These are phyloP conservation scores for Teinopalpus imperialis DNA, from an alignment of 2,888 invertebrate species.

Conservation along the genomic window DNA sequence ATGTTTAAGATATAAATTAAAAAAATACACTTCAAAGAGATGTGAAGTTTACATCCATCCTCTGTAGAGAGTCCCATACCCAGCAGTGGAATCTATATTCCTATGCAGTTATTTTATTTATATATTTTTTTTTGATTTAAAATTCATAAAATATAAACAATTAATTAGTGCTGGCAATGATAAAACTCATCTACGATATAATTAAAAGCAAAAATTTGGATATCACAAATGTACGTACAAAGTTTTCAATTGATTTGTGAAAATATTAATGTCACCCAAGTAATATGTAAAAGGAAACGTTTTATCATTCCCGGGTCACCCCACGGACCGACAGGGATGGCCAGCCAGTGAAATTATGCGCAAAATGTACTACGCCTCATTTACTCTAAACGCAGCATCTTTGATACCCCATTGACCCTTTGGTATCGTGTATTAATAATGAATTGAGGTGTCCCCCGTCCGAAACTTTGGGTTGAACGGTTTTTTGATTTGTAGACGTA, in stretches of 20 bases:
- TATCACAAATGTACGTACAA: no score
- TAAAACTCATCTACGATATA: no score
- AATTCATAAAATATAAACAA: no score
- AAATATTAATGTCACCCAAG: slow-evolving; percentile 10
- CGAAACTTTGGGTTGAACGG: neutral
- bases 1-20: no score
- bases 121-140: no score
- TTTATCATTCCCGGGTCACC: slow-evolving; percentile 48
- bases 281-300: slow-evolving; percentile 12
- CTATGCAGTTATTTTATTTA: no score
- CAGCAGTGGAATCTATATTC: no score
- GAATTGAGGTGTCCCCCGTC: slow-evolving; percentile 44
- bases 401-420: slow-evolving; percentile 64
- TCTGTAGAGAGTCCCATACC: no score
- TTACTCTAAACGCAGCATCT: slow-evolving; percentile 66
- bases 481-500: slow-evolving; percentile 15
- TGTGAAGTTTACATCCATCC: no score
- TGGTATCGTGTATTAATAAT: slow-evolving; percentile 58
- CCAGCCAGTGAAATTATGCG: slow-evolving; percentile 66
- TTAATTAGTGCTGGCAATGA: no score
- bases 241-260: neutral
- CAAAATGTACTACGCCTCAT: slow-evolving; percentile 72
- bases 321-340: slow-evolving; percentile 33
- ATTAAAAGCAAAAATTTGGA: no score
- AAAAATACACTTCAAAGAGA: no score